Base-by-base conservation (phyloP, 2,888 invertebrate genomes). In the Cerastoderma edule region DNA sequence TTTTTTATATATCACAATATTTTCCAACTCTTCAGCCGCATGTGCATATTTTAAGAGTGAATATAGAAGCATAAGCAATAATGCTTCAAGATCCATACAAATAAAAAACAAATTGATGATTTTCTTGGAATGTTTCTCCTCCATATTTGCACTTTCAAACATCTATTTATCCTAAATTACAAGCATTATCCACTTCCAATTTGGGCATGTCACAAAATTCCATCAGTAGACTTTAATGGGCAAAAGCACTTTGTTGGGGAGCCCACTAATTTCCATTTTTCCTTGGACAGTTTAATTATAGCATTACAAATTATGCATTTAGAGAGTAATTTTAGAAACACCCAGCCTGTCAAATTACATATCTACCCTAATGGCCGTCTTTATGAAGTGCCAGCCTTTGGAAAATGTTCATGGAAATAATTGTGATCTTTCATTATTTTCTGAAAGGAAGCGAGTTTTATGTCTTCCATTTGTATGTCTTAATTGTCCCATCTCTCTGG, bases 201-300 rank as follows among this genome's bases (percentile, higher is more conserved):
- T n/a, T n/a, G n/a, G n/a, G n/a, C n/a, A n/a, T n/a, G n/a, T n/a
- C n/a, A n/a, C n/a, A n/a, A n/a, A n/a, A n/a, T n/a, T n/a, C n/a
- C n/a, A n/a, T n/a, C n/a, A n/a, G n/a, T n/a, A n/a, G n/a, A n/a
- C n/a, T n/a, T n/a, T n/a, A n/a, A n/a, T n/a, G n/a, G n/a, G 10
- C 13, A 44, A 44, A 46, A 65, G 65, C 27, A 65, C 30, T 8
- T 2, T 48, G 46, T 46, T 65, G 65, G 32, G 30, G 33, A 65
- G 48, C 65, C 46, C 54, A 65, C 63, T 68, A 60, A 67, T 71
- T 68, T 75, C 75, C 69, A 75, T 78, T 78, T 72, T 64, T 54
- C 50, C 48, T 44, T 50, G 67, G 79, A 79, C 79, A 79, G 79
- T 72, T 79, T 79, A 75, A 79, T 79, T 79, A 79, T 72, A 60